These are phyloP conservation scores for Maylandia zebra DNA, from an alignment of 2,113 vertebrate species.

Conservation along the genomic window DNA sequence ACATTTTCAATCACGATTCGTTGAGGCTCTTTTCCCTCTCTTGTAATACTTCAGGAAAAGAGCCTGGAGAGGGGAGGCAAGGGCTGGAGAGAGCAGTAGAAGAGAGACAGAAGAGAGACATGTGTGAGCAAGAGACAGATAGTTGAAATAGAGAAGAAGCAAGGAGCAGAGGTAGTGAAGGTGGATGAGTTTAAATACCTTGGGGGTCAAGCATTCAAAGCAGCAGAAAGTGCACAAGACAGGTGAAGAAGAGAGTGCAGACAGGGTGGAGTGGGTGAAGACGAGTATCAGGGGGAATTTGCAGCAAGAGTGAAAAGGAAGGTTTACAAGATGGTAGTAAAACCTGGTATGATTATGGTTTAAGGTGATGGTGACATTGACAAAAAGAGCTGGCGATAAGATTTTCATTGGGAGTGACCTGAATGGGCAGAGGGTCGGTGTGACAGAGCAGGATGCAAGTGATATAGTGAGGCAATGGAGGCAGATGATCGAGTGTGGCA, in stretches of 20 bases:
- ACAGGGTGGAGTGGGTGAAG: not conserved
- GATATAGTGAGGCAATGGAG: accelerated
- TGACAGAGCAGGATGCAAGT: not conserved
- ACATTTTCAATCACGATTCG: not conserved
- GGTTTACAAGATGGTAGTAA: not conserved
- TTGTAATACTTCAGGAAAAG: not conserved
- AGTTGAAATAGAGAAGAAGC: not conserved
- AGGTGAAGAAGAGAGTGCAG: not conserved
- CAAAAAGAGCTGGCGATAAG: not conserved
- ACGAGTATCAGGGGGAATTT: not conserved
- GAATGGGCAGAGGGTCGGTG: not conserved
- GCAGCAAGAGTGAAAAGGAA: not conserved
- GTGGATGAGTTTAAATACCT: not conserved
- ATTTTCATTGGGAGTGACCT: not conserved
- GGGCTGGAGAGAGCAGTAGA: not conserved
- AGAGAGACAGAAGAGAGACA: not conserved
- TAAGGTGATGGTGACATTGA: not conserved
- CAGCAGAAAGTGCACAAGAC: not conserved
- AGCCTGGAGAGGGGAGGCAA: not conserved
- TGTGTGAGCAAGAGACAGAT: not conserved
- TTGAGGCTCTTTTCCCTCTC: not conserved
- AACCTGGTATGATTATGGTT: not conserved
- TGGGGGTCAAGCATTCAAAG: not conserved
- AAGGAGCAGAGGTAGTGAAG: not conserved
- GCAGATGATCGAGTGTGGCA: not conserved